These are phyloP conservation scores for Solenopsis fugax DNA, from an alignment of 1,140 invertebrate species.

Conservation along the genomic window DNA sequence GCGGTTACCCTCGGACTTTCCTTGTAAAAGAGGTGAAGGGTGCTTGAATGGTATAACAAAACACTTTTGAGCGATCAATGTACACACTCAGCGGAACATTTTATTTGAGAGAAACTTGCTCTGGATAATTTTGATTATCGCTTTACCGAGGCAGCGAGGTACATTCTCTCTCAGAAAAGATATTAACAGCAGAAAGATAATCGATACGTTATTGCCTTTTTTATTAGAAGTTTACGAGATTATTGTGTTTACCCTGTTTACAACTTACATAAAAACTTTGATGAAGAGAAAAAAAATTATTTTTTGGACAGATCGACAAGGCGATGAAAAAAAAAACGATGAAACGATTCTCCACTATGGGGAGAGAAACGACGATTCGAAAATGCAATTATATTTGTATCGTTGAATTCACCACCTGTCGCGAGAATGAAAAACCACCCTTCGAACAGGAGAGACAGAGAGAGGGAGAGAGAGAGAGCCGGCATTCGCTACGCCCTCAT, in stretches of 20 bases:
- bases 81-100: constrained; percentile 16
- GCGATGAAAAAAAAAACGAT: constrained; percentile 51
- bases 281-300: constrained; percentile 25
- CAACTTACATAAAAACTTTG: constrained; percentile 42
- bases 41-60: constrained; percentile 30
- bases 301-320: constrained; percentile 39
- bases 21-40: constrained; percentile 5
- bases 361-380: constrained; percentile 69
- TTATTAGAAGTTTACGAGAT: constrained; percentile 43
- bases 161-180: not conserved
- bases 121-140: constrained; percentile 12
- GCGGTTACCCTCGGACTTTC: constrained; percentile 23
- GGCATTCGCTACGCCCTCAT: not conserved
- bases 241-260: constrained; percentile 59
- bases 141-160: not conserved
- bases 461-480: not conserved
- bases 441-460: constrained; percentile 35
- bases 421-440: constrained; percentile 68
- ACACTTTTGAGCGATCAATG: constrained; percentile 16
- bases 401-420: constrained; percentile 68
- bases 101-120: constrained; percentile 14
- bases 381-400: constrained; percentile 79
- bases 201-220: not conserved
- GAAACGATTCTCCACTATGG: constrained; percentile 49
- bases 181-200: not conserved